Evolutionary conservation across 1,140 invertebrate species (phyloP).

Genomic region (Sitodiplosis mosellana): DNA sequence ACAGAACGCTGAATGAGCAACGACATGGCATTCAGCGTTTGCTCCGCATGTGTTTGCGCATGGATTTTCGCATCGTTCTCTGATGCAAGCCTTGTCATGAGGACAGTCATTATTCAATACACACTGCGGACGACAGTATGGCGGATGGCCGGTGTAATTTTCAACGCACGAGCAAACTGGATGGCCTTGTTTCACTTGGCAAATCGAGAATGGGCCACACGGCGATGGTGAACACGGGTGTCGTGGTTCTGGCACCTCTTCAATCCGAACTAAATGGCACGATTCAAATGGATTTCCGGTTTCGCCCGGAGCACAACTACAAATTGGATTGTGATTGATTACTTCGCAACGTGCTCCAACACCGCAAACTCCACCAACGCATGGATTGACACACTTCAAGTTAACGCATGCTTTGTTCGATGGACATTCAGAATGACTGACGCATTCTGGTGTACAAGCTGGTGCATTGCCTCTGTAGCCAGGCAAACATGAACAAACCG

Average conservation of each 20-base stretch:
- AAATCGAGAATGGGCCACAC: constrained; percentile 70
- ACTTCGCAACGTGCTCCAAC: constrained; percentile 50
- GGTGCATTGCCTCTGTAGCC: constrained; percentile 54
- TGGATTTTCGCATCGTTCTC: constrained; percentile 61
- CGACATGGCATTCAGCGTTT: constrained; percentile 60
- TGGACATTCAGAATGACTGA: constrained; percentile 48
- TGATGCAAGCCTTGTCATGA: constrained; percentile 53
- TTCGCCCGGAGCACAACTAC: constrained; percentile 50
- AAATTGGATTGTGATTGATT: constrained; percentile 67
- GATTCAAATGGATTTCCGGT: constrained; percentile 63
- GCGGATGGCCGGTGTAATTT: constrained; percentile 53
- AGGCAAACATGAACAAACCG: constrained; percentile 54
- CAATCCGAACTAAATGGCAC: constrained; percentile 35
- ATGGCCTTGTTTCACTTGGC: constrained; percentile 55
- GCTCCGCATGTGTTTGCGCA: constrained; percentile 54
- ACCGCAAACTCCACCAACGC: constrained; percentile 57
- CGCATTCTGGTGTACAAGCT: constrained; percentile 59
- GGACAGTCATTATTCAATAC: constrained; percentile 56
- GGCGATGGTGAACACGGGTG: constrained; percentile 63
- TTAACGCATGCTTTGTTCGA: constrained; percentile 51
- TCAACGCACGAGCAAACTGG: constrained; percentile 60
- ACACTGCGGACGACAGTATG: constrained; percentile 56
- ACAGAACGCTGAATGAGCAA: constrained; percentile 66
- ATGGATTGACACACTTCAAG: constrained; percentile 63
- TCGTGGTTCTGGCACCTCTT: constrained; percentile 18